Conservation (phyloP, 2,113 vertebrate species). For the Collichthys lucidus region DNA sequence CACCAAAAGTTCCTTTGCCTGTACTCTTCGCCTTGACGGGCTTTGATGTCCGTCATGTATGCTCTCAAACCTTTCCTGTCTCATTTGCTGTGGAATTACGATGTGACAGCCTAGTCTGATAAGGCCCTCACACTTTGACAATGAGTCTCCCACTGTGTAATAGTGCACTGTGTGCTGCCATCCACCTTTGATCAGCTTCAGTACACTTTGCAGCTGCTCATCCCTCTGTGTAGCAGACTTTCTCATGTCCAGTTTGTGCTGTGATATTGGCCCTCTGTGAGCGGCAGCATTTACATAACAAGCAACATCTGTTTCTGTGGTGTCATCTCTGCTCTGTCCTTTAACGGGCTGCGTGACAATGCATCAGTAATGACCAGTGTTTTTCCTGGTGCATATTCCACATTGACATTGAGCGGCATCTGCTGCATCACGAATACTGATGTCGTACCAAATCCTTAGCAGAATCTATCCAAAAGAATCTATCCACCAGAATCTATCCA, state of each 20-base stretch:
- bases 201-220: background rate
- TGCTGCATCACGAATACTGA: background rate
- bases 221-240: background rate
- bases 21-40: background rate
- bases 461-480: too few relatives aligned
- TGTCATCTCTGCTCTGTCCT: background rate
- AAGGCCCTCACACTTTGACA: background rate
- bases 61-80: background rate
- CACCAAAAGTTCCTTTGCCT: background rate
- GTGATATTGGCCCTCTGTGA: background rate
- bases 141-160: background rate
- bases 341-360: slow-evolving; percentile 11
- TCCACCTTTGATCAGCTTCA: background rate
- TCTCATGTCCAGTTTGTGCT: background rate
- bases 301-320: background rate
- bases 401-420: background rate
- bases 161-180: background rate
- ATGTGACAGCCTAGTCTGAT: background rate
- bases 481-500: too few relatives aligned
- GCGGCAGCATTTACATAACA: background rate
- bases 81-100: background rate
- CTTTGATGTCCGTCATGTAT: background rate
- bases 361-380: slow-evolving; percentile 18
- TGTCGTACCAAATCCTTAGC: background rate
- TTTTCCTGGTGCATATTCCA: background rate